These are phyloP conservation scores for Archegozetes longisetosus DNA, from an alignment of 1,140 invertebrate species.

Conservation along the genomic window DNA sequence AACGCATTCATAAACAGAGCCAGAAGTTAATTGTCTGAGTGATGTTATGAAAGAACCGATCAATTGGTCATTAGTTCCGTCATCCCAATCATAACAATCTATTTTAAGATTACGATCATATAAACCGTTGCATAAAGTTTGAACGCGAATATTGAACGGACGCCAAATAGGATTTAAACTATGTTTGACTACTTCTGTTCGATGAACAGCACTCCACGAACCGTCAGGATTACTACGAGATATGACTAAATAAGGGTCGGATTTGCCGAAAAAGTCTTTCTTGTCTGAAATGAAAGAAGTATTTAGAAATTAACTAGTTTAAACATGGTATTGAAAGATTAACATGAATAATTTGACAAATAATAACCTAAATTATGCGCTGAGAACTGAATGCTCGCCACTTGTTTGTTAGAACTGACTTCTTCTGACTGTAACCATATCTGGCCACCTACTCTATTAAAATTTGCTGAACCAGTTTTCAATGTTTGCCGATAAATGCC, in stretches of 20 bases:
- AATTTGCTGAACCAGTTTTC: too few species aligned
- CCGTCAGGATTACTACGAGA: neutral
- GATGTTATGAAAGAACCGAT: conserved; percentile 10
- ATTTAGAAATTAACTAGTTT: too few species aligned
- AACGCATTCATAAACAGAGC: too few species aligned
- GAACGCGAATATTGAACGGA: conserved; percentile 29
- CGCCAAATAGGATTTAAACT: conserved; percentile 19
- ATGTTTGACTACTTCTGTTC: neutral
- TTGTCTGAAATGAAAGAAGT: neutral
- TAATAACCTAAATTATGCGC: too few species aligned
- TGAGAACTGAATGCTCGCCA: neutral
- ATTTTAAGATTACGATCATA: conserved; percentile 31
- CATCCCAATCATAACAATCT: conserved; percentile 16
- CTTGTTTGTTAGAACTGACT: too few species aligned
- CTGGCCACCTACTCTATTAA: too few species aligned
- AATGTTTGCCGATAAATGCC: too few species aligned
- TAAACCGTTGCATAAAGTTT: conserved; percentile 41
- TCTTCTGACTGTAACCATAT: too few species aligned
- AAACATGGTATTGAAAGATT: too few species aligned
- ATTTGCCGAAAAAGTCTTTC: neutral
- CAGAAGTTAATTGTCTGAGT: conserved; percentile 6
- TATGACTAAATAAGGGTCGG: neutral
- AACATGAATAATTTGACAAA: too few species aligned
- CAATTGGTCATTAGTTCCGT: neutral
- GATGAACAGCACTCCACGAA: neutral